These are phyloP conservation scores for Orthonychiurus folsomi DNA, from an alignment of 2,888 invertebrate species.

Conservation along the genomic window DNA sequence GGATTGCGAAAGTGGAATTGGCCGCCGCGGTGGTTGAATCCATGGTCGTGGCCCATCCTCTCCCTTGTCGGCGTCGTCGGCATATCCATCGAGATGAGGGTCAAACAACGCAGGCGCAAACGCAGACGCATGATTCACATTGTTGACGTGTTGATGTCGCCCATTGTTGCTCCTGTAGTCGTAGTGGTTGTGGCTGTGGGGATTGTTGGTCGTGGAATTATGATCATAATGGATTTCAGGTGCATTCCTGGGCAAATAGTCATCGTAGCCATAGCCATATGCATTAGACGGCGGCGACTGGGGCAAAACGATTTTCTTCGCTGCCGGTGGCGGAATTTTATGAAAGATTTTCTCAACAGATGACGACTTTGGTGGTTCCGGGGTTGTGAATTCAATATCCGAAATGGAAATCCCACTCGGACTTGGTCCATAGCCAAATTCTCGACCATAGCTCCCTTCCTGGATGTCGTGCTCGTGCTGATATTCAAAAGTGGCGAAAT, in stretches of 20 bases:
- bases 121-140: not conserved
- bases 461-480: constrained; percentile 1
- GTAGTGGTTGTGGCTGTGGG: not conserved
- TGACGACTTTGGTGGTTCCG: not conserved
- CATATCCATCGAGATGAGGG: not conserved
- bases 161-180: not conserved
- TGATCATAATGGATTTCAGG: not conserved
- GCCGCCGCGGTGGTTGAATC: not conserved
- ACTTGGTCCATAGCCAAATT: not conserved
- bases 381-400: not conserved
- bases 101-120: not conserved
- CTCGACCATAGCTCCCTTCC: no score
- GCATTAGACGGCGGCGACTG: not conserved
- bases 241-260: not conserved
- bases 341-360: not conserved
- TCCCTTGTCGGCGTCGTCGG: not conserved
- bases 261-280: not conserved
- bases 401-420: not conserved
- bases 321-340: not conserved
- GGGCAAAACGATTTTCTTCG: not conserved
- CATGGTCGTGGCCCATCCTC: not conserved
- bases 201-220: no score
- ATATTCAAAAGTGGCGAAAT: not conserved
- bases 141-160: not conserved
- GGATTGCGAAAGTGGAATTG: not conserved